A percentile compares a stretch with the other conserved stretches of the same genome.
phyloP scores from a whole-genome alignment of 2,888 invertebrate species.

The Tetranychus piercei region DNA sequence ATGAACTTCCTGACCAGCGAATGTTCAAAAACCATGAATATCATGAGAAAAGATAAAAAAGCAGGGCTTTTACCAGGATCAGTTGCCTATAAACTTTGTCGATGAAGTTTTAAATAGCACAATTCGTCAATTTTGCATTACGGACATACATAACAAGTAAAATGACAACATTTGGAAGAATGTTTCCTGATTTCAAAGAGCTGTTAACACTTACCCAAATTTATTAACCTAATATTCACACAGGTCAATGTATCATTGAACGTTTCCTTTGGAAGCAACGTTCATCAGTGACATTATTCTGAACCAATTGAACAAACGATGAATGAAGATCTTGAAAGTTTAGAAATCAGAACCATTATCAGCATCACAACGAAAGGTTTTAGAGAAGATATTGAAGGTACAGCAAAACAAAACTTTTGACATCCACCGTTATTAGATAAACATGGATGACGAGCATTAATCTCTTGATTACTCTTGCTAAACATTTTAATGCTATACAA shows the following conservation, averaged over 20 bases:
- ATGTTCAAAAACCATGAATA: too few relatives aligned
- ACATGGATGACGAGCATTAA: constrained; percentile 52
- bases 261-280: constrained; percentile 71
- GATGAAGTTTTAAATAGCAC: too few relatives aligned
- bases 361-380: constrained; percentile 86
- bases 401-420: constrained; percentile 71
- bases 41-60: too few relatives aligned
- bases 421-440: constrained; percentile 68
- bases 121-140: too few relatives aligned
- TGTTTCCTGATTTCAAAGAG: constrained; percentile 71
- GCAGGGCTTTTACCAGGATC: too few relatives aligned
- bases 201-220: constrained; percentile 78
- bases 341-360: too few relatives aligned
- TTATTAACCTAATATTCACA: constrained; percentile 51
- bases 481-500: constrained; percentile 66
- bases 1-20: too few relatives aligned
- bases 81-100: too few relatives aligned
- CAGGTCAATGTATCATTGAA: constrained; percentile 38
- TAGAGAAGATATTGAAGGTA: constrained; percentile 58
- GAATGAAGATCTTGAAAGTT: too few relatives aligned
- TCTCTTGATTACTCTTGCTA: constrained; percentile 28
- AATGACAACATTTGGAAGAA: constrained; percentile 69
- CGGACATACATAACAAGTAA: constrained; percentile 67
- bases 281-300: too few relatives aligned
- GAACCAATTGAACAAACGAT: too few relatives aligned